Percentiles rank a stretch among this genome's conserved stretches.
Conservation (phyloP, 2,113 vertebrate genomes). For the Deroptyus accipitrinus region DNA sequence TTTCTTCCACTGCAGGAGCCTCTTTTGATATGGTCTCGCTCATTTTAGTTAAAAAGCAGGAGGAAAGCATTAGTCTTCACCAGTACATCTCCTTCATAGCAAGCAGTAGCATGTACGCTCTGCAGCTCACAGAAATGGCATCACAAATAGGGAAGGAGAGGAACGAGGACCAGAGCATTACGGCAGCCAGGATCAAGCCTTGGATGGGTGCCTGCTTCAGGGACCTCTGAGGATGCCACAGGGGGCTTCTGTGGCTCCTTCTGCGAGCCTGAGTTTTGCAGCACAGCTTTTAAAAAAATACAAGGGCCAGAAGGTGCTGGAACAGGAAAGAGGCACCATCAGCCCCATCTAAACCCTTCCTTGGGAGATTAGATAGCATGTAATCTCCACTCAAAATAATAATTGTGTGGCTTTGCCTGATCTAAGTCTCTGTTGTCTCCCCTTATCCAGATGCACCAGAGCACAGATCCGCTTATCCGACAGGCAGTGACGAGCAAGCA, state of each 20-base stretch:
- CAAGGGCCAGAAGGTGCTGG: background rate
- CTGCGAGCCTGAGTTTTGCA: background rate
- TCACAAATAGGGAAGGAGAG: background rate
- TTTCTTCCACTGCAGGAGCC: background rate
- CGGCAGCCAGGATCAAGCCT: background rate
- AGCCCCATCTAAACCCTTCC: conserved; percentile 11
- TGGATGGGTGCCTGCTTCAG: rapidly evolving
- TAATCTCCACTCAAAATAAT: conserved; percentile 29
- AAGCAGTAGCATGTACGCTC: background rate
- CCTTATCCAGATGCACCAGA: background rate
- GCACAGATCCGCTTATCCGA: background rate
- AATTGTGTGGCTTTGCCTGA: conserved; percentile 7
- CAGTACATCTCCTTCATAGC: background rate
- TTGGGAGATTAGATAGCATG: background rate
- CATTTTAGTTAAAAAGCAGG: background rate
- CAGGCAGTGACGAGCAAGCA: background rate
- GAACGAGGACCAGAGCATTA: background rate
- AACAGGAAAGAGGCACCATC: background rate
- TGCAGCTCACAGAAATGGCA: background rate
- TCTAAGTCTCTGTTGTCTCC: background rate
- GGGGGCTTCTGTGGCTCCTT: background rate
- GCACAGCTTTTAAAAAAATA: background rate
- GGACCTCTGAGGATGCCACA: background rate
- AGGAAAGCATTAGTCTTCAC: background rate
- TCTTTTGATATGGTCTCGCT: rapidly evolving